A percentile compares a stretch with the other conserved stretches of the same genome.
Conservation (phyloP, 1,140 invertebrate genomes). For the Drosophila triauraria region DNA sequence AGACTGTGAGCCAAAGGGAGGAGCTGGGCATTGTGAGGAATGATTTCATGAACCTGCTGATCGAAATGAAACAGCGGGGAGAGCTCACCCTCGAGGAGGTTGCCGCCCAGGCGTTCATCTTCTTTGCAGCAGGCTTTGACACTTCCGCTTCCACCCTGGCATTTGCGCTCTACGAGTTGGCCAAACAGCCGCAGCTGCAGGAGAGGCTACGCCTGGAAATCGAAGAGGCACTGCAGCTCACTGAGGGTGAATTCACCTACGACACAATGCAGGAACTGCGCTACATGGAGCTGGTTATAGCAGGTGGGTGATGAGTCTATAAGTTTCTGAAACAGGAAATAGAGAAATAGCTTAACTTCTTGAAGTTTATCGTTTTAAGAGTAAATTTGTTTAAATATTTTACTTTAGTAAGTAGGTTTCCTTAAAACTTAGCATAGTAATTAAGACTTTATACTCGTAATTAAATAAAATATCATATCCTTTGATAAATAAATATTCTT, state of each 20-base stretch:
- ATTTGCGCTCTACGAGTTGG: constrained; percentile 87
- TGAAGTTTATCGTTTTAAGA: neutral
- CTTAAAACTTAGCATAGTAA: neutral
- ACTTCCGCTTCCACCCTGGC: constrained; percentile 87
- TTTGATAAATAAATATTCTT: too few relatives aligned
- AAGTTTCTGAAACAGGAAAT: neutral
- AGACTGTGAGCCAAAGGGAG: constrained; percentile 86
- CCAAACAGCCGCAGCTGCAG: constrained; percentile 88
- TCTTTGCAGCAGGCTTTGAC: constrained; percentile 89
- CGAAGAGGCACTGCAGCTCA: constrained; percentile 72
- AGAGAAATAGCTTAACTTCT: neutral
- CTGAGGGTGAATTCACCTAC: constrained; percentile 79
- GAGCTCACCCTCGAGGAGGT: constrained; percentile 75
- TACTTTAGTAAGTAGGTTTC: neutral
- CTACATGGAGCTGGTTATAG: constrained; percentile 88
- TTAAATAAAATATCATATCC: too few relatives aligned
- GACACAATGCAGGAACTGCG: constrained; percentile 87
- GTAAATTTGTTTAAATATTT: neutral
- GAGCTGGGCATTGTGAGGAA: constrained; percentile 85
- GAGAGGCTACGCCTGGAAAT: constrained; percentile 87
- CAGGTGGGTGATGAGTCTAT: constrained; percentile 35
- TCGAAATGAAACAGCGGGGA: constrained; percentile 82
- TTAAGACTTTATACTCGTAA: too few relatives aligned
- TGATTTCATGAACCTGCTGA: constrained; percentile 87
- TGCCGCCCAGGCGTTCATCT: constrained; percentile 80